A percentile compares a stretch with the other conserved stretches of the same genome.
Evolutionary conservation across 1,140 invertebrate species (phyloP).

Genomic region (Subanguina moxae): DNA sequence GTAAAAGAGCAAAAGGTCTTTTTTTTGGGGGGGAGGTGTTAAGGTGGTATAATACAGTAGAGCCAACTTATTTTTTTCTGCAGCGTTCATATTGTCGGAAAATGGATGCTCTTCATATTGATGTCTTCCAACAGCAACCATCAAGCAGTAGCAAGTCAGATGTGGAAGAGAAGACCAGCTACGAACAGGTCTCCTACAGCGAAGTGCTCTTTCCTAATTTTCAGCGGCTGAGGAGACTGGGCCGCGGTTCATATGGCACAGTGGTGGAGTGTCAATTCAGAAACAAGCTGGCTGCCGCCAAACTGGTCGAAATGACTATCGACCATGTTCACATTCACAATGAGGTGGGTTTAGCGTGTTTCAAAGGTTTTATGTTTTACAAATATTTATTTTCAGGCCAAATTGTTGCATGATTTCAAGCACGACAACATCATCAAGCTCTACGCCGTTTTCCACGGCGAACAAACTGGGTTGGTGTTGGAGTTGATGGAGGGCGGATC

Average conservation of each 20-base stretch:
- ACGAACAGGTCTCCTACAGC: constrained; percentile 14
- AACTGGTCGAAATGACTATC: constrained; percentile 21
- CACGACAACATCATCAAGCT: constrained; percentile 45
- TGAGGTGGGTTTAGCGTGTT: constrained; percentile 16
- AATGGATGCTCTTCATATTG: constrained; percentile 24
- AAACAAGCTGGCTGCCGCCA: constrained; percentile 21
- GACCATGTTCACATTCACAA: constrained; percentile 24
- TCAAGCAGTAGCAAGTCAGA: neutral
- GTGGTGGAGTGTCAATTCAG: constrained; percentile 31
- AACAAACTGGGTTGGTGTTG: constrained; percentile 33
- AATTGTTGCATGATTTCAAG: constrained; percentile 21
- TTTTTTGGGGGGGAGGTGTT: too few species aligned
- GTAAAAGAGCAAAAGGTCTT: too few species aligned
- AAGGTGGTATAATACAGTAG: too few species aligned
- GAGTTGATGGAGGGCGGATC: constrained; percentile 48
- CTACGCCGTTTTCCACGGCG: constrained; percentile 43
- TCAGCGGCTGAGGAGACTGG: constrained; percentile 16
- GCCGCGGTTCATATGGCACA: constrained; percentile 42
- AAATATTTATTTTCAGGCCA: constrained; percentile 15
- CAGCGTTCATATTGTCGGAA: too few species aligned
- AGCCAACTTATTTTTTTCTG: too few species aligned
- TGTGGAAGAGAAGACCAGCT: neutral
- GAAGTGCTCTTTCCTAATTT: constrained; percentile 41
- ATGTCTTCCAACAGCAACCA: neutral
- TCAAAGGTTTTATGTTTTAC: neutral